phyloP scores from a whole-genome alignment of 92 coral and sea anemone genomes.

The Parazoanthus atlanticus region DNA sequence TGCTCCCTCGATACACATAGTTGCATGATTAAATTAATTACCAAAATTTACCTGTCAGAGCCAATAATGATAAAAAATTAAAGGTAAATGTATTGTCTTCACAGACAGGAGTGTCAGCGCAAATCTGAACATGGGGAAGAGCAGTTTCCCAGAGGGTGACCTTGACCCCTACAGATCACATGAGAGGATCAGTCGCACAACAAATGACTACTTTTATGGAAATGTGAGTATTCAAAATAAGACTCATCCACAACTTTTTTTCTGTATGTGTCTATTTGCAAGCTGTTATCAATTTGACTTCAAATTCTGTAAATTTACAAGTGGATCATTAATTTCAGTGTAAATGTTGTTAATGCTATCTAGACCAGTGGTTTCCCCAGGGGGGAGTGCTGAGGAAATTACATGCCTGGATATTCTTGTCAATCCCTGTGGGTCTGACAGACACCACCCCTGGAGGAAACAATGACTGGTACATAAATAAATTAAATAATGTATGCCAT shows the following conservation, averaged over 20 bases:
- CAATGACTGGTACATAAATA: too few relatives aligned
- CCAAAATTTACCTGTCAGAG: not conserved
- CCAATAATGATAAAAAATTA: not conserved
- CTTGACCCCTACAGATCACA: constrained; percentile 72
- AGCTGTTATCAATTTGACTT: too few relatives aligned
- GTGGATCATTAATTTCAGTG: too few relatives aligned
- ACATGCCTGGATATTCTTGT: too few relatives aligned
- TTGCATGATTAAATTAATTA: not conserved
- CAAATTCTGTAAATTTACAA: too few relatives aligned
- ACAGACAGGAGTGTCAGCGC: constrained; percentile 59
- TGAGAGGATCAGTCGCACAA: constrained; percentile 80
- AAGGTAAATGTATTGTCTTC: not conserved
- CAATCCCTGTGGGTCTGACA: too few relatives aligned
- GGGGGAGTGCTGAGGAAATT: too few relatives aligned
- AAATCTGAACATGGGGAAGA: constrained; percentile 80
- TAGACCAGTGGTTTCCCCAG: too few relatives aligned
- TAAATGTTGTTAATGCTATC: too few relatives aligned
- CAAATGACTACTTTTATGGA: constrained; percentile 85
- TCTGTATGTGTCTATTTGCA: too few relatives aligned
- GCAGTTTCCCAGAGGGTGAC: constrained; percentile 96
- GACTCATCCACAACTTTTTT: not conserved
- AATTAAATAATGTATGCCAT: too few relatives aligned
- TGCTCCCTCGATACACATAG: not conserved
- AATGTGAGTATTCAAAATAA: constrained; percentile 59
- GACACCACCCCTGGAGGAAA: too few relatives aligned